phyloP scores from a whole-genome alignment of 2,888 invertebrate genomes.

The Opisthograptis luteolata region DNA sequence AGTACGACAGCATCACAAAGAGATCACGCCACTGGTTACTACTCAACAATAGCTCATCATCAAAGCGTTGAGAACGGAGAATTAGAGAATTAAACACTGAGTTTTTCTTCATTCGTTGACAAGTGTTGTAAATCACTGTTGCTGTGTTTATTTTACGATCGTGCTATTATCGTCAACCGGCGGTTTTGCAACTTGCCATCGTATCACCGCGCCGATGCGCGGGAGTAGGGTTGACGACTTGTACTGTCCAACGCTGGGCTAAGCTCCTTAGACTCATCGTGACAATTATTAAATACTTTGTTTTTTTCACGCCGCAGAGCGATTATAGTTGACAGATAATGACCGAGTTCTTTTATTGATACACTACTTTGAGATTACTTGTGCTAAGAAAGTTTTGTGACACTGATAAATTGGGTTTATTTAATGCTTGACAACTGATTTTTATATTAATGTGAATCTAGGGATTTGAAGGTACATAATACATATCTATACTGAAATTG shows the following conservation, averaged over 20 bases:
- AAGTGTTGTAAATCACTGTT: slow-evolving; percentile 73
- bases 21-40: slow-evolving; percentile 35
- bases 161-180: slow-evolving; percentile 77
- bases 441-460: too few relatives aligned
- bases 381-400: too few relatives aligned
- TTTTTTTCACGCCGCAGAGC: not conserved
- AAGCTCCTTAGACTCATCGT: slow-evolving; percentile 3
- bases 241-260: slow-evolving; percentile 4
- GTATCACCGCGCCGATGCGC: slow-evolving; percentile 53
- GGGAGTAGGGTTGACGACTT: slow-evolving; percentile 42
- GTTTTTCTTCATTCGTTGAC: slow-evolving; percentile 73
- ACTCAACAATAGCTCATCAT: slow-evolving; percentile 69
- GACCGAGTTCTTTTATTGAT: not conserved
- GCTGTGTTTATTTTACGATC: slow-evolving; percentile 79
- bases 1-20: slow-evolving; percentile 4
- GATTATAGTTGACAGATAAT: not conserved
- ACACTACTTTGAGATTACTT: too few relatives aligned
- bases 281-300: slow-evolving; percentile 5
- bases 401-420: too few relatives aligned
- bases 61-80: slow-evolving; percentile 68
- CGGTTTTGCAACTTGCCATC: slow-evolving; percentile 74
- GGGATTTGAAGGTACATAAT: too few relatives aligned
- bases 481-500: too few relatives aligned
- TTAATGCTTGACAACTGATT: too few relatives aligned
- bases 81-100: slow-evolving; percentile 71